Evolutionary conservation across 2,797 vertebrate species (phyloP).

Genomic region (Kryptopterus vitreolus): DNA sequence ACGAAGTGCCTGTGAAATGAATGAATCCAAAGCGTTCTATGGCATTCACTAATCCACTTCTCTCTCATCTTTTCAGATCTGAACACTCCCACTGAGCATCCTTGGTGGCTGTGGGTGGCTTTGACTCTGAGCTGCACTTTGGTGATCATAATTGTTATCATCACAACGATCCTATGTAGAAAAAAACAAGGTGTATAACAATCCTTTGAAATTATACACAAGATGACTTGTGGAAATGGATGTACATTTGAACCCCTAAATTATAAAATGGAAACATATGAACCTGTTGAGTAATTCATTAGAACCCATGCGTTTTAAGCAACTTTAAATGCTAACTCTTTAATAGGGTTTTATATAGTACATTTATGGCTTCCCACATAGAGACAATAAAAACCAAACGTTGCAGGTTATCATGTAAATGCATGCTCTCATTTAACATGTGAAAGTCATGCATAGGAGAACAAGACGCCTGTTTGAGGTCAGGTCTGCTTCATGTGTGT

Average conservation of each 20-base stretch:
- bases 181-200: conserved; percentile 39
- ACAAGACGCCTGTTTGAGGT: conserved; percentile 30
- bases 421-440: neutral
- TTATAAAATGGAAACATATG: too few relatives aligned
- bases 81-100: accelerated
- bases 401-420: neutral
- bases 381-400: neutral
- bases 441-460: conserved; percentile 5
- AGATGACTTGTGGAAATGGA: neutral
- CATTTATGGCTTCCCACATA: neutral
- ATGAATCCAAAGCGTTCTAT: neutral
- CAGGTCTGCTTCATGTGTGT: conserved; percentile 24
- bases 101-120: conserved; percentile 43
- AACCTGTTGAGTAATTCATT: too few relatives aligned
- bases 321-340: neutral
- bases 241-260: too few relatives aligned
- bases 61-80: neutral
- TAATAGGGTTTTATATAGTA: neutral
- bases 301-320: too few relatives aligned
- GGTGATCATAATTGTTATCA: neutral
- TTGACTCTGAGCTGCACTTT: neutral
- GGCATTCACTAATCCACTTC: neutral
- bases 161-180: neutral
- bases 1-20: neutral
- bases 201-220: neutral